phyloP scores from a whole-genome alignment of 2,888 invertebrate genomes.

The Diaphora mendica region DNA sequence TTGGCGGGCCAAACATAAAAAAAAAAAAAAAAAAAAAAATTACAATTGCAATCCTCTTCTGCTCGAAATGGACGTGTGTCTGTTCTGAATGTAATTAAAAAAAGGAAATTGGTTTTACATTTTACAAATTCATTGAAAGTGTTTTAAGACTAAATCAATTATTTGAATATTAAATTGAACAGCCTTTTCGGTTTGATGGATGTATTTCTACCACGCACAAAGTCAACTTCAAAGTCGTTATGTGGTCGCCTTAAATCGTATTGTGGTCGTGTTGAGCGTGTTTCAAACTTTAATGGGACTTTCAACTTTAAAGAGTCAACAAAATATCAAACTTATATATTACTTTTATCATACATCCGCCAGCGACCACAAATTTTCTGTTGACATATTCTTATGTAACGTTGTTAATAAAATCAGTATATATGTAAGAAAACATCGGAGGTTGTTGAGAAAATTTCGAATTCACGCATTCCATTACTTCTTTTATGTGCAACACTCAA shows the following conservation, averaged over 20 bases:
- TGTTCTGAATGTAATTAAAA: not conserved
- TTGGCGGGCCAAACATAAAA: too few relatives aligned
- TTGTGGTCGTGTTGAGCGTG: slow-evolving; percentile 32
- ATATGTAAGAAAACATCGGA: slow-evolving; percentile 8
- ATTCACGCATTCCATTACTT: slow-evolving; percentile 34
- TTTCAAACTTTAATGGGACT: slow-evolving; percentile 36
- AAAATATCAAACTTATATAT: slow-evolving; percentile 25
- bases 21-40: too few relatives aligned
- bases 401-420: slow-evolving; percentile 8
- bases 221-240: slow-evolving; percentile 24
- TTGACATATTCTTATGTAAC: slow-evolving; percentile 29
- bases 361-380: slow-evolving; percentile 32
- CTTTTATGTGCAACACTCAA: slow-evolving; percentile 28
- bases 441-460: slow-evolving; percentile 15
- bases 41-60: not conserved
- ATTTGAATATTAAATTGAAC: not conserved
- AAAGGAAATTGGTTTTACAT: not conserved
- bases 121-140: not conserved
- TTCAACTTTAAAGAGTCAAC: slow-evolving; percentile 35
- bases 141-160: not conserved
- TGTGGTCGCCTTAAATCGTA: slow-evolving; percentile 33
- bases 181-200: not conserved
- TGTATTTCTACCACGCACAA: slow-evolving; percentile 36
- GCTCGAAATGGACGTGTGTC: not conserved
- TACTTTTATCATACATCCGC: slow-evolving; percentile 40